These are phyloP conservation scores for Syrmaticus mikado DNA, from an alignment of 2,113 vertebrate genomes.

Conservation along the genomic window DNA sequence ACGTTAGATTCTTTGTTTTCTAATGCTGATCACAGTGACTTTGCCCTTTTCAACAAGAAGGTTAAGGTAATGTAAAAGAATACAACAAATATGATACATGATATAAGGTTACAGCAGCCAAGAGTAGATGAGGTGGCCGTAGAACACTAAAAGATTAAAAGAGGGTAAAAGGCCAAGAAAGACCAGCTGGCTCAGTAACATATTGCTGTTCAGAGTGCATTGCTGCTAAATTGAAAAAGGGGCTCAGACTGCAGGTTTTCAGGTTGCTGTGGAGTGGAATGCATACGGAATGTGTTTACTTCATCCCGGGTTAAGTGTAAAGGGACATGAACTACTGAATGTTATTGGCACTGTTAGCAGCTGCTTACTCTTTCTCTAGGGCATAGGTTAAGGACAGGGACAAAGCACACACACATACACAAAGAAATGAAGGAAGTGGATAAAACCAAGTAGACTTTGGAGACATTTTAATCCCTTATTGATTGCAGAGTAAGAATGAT, in stretches of 20 bases:
- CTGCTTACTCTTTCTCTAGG: conserved; percentile 12
- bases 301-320: not conserved
- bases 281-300: not conserved
- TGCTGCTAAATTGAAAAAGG: conserved; percentile 46
- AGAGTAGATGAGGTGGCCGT: not conserved
- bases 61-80: not conserved
- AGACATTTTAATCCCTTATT: not conserved
- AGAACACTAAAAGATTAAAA: conserved; percentile 42
- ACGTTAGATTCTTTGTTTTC: not conserved
- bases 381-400: not conserved
- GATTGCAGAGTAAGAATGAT: not conserved
- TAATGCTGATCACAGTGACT: not conserved
- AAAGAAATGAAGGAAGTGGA: not conserved
- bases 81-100: not conserved
- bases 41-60: not conserved
- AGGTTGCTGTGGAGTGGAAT: not conserved
- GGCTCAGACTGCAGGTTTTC: conserved; percentile 1
- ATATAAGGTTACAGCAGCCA: not conserved
- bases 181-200: not conserved
- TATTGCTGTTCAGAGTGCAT: not conserved
- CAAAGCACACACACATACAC: not conserved
- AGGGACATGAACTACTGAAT: not conserved
- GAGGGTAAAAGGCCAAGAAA: conserved; percentile 33
- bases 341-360: not conserved
- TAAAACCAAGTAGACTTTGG: not conserved